These are phyloP conservation scores for Epiblema foenella DNA, from an alignment of 2,888 invertebrate genomes.

Conservation along the genomic window DNA sequence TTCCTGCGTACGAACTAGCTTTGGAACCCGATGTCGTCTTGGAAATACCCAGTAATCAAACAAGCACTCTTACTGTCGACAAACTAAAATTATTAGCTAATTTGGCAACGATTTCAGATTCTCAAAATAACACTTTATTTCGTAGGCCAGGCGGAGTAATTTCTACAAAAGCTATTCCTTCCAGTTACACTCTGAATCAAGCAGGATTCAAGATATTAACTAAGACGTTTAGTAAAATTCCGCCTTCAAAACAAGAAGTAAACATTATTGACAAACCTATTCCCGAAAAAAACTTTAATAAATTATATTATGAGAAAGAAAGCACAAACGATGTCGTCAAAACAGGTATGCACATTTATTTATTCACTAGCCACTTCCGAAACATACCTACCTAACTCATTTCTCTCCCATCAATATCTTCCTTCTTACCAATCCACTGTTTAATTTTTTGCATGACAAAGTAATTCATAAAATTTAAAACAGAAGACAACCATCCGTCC, in stretches of 20 bases:
- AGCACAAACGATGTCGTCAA: slow-evolving; percentile 53
- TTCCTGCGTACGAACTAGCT: slow-evolving; percentile 76
- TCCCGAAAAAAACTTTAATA: slow-evolving; percentile 68
- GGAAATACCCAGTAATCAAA: slow-evolving; percentile 77
- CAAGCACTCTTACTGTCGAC: slow-evolving; percentile 72
- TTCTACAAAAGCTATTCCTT: slow-evolving; percentile 86
- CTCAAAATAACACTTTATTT: slow-evolving; percentile 80
- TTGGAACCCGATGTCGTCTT: slow-evolving; percentile 77
- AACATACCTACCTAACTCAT: too few species aligned
- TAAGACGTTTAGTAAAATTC: slow-evolving; percentile 86
- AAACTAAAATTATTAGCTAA: slow-evolving; percentile 83
- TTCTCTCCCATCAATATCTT: too few species aligned
- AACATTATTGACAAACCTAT: slow-evolving; percentile 65
- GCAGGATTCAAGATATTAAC: slow-evolving; percentile 88
- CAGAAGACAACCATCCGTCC: too few species aligned
- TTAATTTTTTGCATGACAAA: neutral
- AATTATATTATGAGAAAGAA: slow-evolving; percentile 61
- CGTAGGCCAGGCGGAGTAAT: slow-evolving; percentile 80
- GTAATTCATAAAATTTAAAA: neutral
- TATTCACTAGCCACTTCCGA: neutral
- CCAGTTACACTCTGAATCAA: slow-evolving; percentile 86
- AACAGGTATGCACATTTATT: slow-evolving; percentile 58
- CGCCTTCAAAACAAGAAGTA: slow-evolving; percentile 76
- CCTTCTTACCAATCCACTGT: too few species aligned
- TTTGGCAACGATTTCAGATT: slow-evolving; percentile 83